Evolutionary conservation across 1,140 invertebrate species (phyloP).

Genomic region (Galendromus occidentalis): DNA sequence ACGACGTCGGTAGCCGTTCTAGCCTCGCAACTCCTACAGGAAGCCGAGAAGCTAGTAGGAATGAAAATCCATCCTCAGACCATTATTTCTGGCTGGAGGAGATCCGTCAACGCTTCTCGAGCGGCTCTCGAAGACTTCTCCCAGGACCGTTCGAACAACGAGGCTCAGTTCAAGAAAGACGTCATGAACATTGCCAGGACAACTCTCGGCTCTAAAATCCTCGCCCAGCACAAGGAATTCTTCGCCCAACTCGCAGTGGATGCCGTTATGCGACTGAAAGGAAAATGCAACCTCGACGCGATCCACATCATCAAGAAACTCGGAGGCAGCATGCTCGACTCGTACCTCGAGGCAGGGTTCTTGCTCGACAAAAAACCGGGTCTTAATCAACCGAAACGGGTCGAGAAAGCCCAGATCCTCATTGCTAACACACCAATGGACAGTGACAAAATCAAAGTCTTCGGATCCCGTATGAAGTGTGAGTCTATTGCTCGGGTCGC

Average conservation of each 20-base stretch:
- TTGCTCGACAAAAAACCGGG: constrained; percentile 90
- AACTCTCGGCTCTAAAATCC: constrained; percentile 92
- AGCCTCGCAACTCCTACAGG: constrained; percentile 78
- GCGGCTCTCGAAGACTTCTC: constrained; percentile 48
- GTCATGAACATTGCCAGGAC: constrained; percentile 91
- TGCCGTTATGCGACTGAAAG: constrained; percentile 81
- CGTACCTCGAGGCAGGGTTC: constrained; percentile 95
- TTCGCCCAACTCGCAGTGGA: constrained; percentile 88
- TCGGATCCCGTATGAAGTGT: constrained; percentile 88
- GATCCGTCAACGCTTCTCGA: constrained; percentile 57
- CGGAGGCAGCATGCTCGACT: constrained; percentile 75
- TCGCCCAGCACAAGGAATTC: constrained; percentile 90
- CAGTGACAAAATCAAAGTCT: constrained; percentile 99
- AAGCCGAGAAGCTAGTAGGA: constrained; percentile 80
- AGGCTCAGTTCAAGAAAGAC: constrained; percentile 60
- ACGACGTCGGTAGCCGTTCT: constrained; percentile 96
- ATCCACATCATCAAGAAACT: constrained; percentile 96
- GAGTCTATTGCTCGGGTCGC: constrained; percentile 96
- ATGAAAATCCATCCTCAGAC: constrained; percentile 96
- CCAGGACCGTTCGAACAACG: constrained; percentile 36
- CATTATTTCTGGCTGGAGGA: constrained; percentile 84
- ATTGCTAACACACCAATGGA: constrained; percentile 99
- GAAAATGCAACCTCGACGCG: constrained; percentile 77
- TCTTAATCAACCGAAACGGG: constrained; percentile 60
- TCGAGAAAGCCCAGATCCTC: constrained; percentile 85